phyloP scores from a whole-genome alignment of 2,797 vertebrate genomes.

The Eulemur rubriventer region DNA sequence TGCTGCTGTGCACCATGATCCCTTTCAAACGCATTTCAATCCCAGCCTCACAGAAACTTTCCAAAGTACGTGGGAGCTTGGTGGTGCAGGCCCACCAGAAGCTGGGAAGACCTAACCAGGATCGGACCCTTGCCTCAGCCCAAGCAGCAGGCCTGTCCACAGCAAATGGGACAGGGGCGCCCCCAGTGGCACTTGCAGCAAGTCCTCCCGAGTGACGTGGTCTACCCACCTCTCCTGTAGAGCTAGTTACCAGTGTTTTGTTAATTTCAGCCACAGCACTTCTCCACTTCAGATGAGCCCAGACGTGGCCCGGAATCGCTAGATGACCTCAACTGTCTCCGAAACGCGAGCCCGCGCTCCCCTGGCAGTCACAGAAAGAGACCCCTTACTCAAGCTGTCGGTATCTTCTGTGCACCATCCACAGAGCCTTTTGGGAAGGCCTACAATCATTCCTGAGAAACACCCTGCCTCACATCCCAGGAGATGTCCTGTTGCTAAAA shows the following conservation, averaged over 20 bases:
- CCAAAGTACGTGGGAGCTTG: neutral
- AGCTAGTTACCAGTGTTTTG: neutral
- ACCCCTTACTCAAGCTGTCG: neutral
- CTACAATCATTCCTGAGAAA: neutral
- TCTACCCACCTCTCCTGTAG: neutral
- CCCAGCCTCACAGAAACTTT: neutral
- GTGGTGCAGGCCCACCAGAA: neutral
- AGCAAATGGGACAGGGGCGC: neutral
- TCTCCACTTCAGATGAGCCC: neutral
- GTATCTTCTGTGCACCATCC: neutral
- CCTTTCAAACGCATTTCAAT: neutral
- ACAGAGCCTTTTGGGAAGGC: neutral
- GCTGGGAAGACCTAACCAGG: fast-evolving
- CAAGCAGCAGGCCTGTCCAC: neutral
- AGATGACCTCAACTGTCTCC: neutral
- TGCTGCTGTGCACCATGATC: neutral
- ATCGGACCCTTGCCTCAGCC: neutral
- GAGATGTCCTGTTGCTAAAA: slow-evolving; percentile 20
- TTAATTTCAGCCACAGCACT: neutral
- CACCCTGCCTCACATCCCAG: neutral
- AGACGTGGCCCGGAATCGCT: neutral
- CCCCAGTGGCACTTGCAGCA: neutral
- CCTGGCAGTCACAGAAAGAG: neutral
- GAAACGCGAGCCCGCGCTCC: neutral
- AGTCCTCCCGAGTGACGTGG: neutral